A percentile compares a stretch with the other conserved stretches of the same genome.
phyloP scores from a whole-genome alignment of 2,888 invertebrate species.

The Cephus sareptanus region DNA sequence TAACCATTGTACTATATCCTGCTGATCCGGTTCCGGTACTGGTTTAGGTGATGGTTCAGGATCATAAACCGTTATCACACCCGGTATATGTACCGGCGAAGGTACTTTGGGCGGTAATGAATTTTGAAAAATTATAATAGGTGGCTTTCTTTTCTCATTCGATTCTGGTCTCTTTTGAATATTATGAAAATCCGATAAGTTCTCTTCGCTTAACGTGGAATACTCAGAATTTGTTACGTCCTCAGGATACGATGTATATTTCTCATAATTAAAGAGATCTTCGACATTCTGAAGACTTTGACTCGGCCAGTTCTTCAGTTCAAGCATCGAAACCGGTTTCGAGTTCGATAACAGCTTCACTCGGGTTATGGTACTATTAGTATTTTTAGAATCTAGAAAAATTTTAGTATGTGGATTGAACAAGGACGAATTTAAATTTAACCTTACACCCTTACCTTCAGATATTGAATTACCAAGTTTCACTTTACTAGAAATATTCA shows the following conservation, averaged over 20 bases:
- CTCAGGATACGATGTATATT: conserved; percentile 47
- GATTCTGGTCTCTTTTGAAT: conserved; percentile 15
- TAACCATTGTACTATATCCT: conserved; percentile 52
- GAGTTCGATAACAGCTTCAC: conserved; percentile 13
- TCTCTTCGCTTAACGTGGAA: background rate
- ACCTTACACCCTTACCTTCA: background rate
- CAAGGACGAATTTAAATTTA: background rate
- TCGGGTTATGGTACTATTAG: background rate
- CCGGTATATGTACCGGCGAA: background rate
- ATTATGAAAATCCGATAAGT: conserved; percentile 12
- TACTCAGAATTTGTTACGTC: conserved; percentile 9
- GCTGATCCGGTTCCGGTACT: conserved; percentile 27
- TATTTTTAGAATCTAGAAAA: background rate
- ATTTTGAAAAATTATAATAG: conserved; percentile 13
- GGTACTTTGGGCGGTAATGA: background rate
- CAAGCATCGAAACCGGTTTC: background rate
- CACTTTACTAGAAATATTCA: background rate
- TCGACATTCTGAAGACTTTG: conserved; percentile 43
- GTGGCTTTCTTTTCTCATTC: conserved; percentile 20
- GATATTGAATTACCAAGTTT: background rate
- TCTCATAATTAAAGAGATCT: conserved; percentile 56
- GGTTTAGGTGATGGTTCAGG: background rate
- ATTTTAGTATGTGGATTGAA: background rate
- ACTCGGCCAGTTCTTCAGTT: conserved; percentile 57
- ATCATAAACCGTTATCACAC: conserved; percentile 4